Conservation (phyloP, 2,113 vertebrate genomes). For the Silurus asotus region DNA sequence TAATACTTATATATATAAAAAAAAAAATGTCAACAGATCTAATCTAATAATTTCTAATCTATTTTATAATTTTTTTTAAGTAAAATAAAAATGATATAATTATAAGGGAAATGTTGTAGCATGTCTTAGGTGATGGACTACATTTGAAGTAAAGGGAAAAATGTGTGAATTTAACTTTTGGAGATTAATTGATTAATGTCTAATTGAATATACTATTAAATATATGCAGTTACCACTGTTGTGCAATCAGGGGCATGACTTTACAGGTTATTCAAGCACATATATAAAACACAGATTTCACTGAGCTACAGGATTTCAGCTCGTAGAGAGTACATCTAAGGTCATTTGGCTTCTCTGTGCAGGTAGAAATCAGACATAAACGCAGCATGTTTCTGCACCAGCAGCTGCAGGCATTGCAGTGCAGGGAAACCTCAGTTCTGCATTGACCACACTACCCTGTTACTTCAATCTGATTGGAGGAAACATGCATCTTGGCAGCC, state of each 20-base stretch:
- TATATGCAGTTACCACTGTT: background rate
- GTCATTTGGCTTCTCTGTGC: background rate
- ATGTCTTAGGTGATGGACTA: background rate
- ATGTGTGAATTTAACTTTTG: background rate
- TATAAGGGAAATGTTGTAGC: background rate
- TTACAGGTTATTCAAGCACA: constrained; percentile 8
- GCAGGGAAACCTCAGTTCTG: constrained; percentile 33
- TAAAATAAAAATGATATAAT: background rate
- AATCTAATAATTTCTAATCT: background rate
- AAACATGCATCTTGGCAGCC: constrained; percentile 36
- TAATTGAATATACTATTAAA: constrained; percentile 9
- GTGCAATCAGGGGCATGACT: background rate
- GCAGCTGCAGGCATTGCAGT: constrained; percentile 18
- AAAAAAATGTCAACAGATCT: background rate
- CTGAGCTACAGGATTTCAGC: background rate
- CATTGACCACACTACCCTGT: constrained; percentile 40
- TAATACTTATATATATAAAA: background rate
- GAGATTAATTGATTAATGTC: background rate
- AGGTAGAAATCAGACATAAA: background rate
- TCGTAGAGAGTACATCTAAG: background rate
- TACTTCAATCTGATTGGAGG: constrained; percentile 13
- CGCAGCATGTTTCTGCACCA: background rate
- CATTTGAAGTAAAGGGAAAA: constrained; percentile 5
- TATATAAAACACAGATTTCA: background rate
- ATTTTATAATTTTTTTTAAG: no score